Conservation (phyloP, 92 coral and sea anemone species). For the Epizoanthus scotinus region DNA sequence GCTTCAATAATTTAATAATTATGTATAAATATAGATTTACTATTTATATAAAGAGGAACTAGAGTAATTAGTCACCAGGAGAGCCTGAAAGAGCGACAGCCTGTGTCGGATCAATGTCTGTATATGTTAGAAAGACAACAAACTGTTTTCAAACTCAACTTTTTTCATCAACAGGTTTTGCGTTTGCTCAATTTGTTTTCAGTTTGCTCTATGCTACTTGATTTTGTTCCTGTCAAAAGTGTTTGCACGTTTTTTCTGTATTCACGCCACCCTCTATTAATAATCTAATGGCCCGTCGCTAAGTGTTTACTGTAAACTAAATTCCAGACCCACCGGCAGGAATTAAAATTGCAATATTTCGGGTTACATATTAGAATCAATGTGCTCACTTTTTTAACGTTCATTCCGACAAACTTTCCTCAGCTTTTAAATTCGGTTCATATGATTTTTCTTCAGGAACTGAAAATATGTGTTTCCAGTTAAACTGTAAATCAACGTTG, state of each 20-base stretch:
- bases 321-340: constrained; percentile 3
- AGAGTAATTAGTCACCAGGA: not conserved
- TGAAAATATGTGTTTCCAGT: constrained; percentile 4
- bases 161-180: not conserved
- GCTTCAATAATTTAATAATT: not conserved
- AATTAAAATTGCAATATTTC: constrained; percentile 22
- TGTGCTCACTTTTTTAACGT: not conserved
- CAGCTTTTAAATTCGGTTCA: not conserved
- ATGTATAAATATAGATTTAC: not conserved
- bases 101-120: not conserved
- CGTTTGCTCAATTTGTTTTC: too few species aligned
- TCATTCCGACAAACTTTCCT: not conserved
- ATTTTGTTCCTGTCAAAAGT: too few species aligned
- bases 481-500: not conserved
- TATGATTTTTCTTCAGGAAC: not conserved
- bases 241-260: too few species aligned
- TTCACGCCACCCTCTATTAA: too few species aligned
- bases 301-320: not conserved
- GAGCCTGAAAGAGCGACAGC: not conserved
- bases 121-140: not conserved
- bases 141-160: not conserved
- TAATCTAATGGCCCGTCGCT: too few species aligned
- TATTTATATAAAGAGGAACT: not conserved
- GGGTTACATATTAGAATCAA: not conserved
- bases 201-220: not conserved